Base-by-base conservation (phyloP, 2,888 invertebrate species). In the Theretra japonica region DNA sequence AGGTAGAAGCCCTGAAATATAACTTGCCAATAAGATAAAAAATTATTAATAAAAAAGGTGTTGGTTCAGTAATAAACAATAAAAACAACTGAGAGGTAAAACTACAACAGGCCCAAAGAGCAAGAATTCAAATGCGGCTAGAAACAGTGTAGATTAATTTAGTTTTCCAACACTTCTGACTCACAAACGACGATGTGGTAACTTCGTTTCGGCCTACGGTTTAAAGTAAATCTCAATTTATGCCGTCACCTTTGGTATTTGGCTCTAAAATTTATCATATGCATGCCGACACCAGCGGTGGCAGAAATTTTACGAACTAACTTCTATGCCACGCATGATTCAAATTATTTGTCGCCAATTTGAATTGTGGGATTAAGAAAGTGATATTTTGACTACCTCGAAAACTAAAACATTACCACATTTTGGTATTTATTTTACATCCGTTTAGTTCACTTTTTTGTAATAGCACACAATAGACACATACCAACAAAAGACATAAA, bases 141-240 rank as follows among this genome's bases (percentile, higher is more conserved):
- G 11, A 57, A 57, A 25, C 25, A 15, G 58, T 25, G 3, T 25
- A 58, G 25, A 25, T 58, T 17, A 15, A 58, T 58, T 58, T 58
- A 25, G 25, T 25, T 58, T 58, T 25, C 17, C 58, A 17, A 28
- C 58, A 25, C 23, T 58, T 25, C 15, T 23, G 23, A 58, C 25
- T 58, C 15, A 15, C 17, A 23, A 23, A 15, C 15, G 6, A 17
- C 58, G 5, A 25, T 15, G 41, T 41, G 41, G 15, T 41, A 41
- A 11, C 41, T 41, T 41, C 41, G 11, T 15, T 41, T 41, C 15
- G 41, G 41, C 41, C 41, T 41, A 41, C 41, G 41, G 41, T 41
- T 58, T 28, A 58, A 25, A 25, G 58, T 58, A 58, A 58, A 58
- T 23, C 58, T 58, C 15, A 17, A 58, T 58, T 58, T 58, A 58